These are phyloP conservation scores for Pelodytes ibericus DNA, from an alignment of 2,797 vertebrate genomes.

Conservation along the genomic window DNA sequence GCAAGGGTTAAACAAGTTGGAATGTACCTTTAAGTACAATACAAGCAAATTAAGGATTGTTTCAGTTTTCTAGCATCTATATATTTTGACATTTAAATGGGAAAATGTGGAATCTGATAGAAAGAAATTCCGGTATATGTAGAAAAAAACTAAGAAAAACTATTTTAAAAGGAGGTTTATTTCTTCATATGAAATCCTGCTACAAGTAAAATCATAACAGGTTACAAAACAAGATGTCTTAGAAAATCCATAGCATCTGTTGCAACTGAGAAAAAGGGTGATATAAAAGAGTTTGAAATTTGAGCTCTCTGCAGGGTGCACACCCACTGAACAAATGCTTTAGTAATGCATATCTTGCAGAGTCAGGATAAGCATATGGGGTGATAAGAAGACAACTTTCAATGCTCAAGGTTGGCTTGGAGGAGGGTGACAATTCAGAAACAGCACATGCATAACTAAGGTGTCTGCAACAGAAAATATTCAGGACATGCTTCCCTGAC, in stretches of 20 bases:
- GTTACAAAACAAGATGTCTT: slow-evolving; percentile 33
- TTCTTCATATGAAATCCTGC: neutral
- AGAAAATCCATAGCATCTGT: slow-evolving; percentile 47
- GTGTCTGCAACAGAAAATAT: no score
- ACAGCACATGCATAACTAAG: neutral
- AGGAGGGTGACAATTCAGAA: neutral
- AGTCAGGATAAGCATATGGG: slow-evolving; percentile 51
- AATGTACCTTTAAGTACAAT: slow-evolving; percentile 4
- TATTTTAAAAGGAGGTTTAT: neutral
- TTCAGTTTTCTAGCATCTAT: neutral
- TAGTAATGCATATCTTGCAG: slow-evolving; percentile 41
- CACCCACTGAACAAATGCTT: slow-evolving; percentile 56
- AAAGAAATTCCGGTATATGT: neutral
- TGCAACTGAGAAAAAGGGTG: slow-evolving; percentile 30
- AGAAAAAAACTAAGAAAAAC: neutral
- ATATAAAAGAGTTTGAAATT: slow-evolving; percentile 41
- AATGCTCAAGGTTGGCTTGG: slow-evolving; percentile 23
- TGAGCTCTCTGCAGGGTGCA: slow-evolving; percentile 52
- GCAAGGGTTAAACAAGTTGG: no score
- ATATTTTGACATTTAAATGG: neutral
- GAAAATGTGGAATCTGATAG: neutral
- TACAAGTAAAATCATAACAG: slow-evolving; percentile 30
- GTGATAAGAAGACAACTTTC: slow-evolving; percentile 23
- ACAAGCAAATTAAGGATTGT: slow-evolving; percentile 19
- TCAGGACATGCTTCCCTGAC: no score